Evolutionary conservation across 2,113 vertebrate genomes (phyloP).

Genomic region (Pelusios castaneus): DNA sequence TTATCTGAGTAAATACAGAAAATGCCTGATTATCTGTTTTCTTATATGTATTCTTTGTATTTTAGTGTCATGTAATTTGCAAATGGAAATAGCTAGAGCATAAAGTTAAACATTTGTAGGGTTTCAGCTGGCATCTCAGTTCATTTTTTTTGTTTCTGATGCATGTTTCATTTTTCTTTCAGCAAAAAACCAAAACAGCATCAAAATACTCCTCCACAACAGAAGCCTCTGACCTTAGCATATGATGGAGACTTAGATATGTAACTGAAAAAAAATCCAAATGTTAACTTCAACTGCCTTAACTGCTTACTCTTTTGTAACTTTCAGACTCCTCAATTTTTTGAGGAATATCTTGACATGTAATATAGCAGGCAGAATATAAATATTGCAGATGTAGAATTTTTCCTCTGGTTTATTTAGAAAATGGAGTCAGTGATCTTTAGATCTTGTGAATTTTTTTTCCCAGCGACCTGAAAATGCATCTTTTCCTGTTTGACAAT

Average conservation of each 20-base stretch:
- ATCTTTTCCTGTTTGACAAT: slow-evolving; percentile 74
- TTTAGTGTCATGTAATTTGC: background rate
- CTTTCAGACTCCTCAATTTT: slow-evolving; percentile 80
- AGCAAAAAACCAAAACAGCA: slow-evolving; percentile 88
- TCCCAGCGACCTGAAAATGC: slow-evolving; percentile 63
- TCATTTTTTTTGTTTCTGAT: slow-evolving; percentile 13
- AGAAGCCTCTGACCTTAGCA: slow-evolving; percentile 95
- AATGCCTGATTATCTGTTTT: background rate
- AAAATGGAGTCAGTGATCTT: slow-evolving; percentile 59
- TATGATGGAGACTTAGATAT: slow-evolving; percentile 97
- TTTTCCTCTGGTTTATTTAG: slow-evolving; percentile 69
- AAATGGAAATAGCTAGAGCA: background rate
- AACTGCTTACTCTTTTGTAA: slow-evolving; percentile 80
- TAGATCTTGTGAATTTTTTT: slow-evolving; percentile 60
- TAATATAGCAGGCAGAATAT: slow-evolving; percentile 68
- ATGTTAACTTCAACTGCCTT: slow-evolving; percentile 84
- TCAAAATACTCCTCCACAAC: slow-evolving; percentile 86
- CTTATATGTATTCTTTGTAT: background rate
- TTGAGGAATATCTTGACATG: slow-evolving; percentile 78
- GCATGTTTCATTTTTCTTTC: slow-evolving; percentile 66
- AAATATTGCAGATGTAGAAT: slow-evolving; percentile 60
- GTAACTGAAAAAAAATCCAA: slow-evolving; percentile 82
- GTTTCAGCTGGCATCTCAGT: background rate
- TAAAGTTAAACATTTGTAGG: background rate
- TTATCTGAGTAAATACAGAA: background rate